These are phyloP conservation scores for Ellobium chinense DNA, from an alignment of 2,888 invertebrate genomes.

Conservation along the genomic window DNA sequence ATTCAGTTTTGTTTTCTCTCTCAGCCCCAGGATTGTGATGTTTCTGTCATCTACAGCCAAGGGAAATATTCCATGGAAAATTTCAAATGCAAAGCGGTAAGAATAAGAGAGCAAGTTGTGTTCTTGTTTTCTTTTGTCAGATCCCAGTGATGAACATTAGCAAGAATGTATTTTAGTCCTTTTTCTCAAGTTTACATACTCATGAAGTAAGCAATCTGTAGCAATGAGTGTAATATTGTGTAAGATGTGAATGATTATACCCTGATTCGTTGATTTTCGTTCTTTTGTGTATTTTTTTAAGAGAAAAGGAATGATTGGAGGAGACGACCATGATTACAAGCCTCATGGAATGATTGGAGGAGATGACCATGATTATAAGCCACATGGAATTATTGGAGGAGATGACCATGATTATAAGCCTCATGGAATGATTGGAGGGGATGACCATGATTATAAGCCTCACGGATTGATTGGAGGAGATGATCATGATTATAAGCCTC, in stretches of 20 bases:
- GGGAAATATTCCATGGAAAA: slow-evolving; percentile 32
- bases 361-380: slow-evolving; percentile 55
- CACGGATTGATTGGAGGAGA: slow-evolving; percentile 53
- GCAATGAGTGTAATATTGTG: too few species aligned
- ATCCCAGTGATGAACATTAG: too few species aligned
- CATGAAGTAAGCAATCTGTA: too few species aligned
- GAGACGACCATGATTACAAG: slow-evolving; percentile 52
- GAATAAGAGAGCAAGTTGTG: neutral
- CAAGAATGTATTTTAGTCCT: too few species aligned
- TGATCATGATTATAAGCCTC: slow-evolving; percentile 52
- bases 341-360: slow-evolving; percentile 54
- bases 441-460: slow-evolving; percentile 54
- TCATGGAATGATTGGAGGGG: slow-evolving; percentile 53
- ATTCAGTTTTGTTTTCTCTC: slow-evolving; percentile 20
- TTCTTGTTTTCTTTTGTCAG: neutral
- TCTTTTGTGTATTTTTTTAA: neutral
- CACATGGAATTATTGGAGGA: slow-evolving; percentile 51
- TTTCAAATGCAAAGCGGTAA: slow-evolving; percentile 35
- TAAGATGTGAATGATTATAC: neutral
- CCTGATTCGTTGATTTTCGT: neutral
- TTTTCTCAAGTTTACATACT: too few species aligned
- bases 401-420: slow-evolving; percentile 53
- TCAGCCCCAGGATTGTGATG: slow-evolving; percentile 35
- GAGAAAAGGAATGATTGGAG: slow-evolving; percentile 40
- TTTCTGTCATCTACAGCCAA: slow-evolving; percentile 12